These are phyloP conservation scores for Hiodon tergisus DNA, from an alignment of 2,113 vertebrate genomes.

Conservation along the genomic window DNA sequence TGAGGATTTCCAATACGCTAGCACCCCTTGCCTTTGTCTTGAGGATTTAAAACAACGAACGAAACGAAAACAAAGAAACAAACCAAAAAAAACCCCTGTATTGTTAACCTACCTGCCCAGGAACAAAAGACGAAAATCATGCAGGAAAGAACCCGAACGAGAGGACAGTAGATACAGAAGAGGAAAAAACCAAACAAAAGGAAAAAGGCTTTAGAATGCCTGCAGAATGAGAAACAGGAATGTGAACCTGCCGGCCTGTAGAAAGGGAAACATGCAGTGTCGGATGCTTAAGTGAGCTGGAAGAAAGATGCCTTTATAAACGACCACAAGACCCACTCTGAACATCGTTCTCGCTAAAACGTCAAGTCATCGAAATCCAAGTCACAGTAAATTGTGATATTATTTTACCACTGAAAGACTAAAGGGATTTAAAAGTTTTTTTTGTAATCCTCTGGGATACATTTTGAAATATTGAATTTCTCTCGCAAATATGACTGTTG, in stretches of 20 bases:
- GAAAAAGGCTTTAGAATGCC: background rate
- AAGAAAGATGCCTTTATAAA: slow-evolving; percentile 15
- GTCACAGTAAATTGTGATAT: slow-evolving; percentile 19
- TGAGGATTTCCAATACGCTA: too few relatives aligned
- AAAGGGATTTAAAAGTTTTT: too few relatives aligned
- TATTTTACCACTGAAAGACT: slow-evolving; percentile 30
- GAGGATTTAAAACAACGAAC: too few relatives aligned
- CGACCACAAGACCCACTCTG: slow-evolving; percentile 2
- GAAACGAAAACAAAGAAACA: background rate
- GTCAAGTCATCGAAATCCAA: slow-evolving; percentile 20
- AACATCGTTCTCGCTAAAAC: slow-evolving; percentile 25
- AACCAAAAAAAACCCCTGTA: background rate
- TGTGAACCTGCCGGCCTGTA: slow-evolving; percentile 7
- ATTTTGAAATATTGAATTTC: slow-evolving; percentile 15
- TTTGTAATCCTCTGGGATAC: slow-evolving; percentile 12
- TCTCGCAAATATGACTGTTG: slow-evolving; percentile 15
- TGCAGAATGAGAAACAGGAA: background rate
- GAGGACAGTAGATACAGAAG: background rate
- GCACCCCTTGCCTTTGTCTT: too few relatives aligned
- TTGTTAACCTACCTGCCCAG: background rate
- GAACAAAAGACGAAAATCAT: background rate
- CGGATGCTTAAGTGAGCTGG: slow-evolving; percentile 5
- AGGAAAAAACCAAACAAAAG: background rate
- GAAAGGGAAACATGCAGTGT: slow-evolving; percentile 1
- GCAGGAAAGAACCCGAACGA: background rate